Evolutionary conservation across 2,888 invertebrate genomes (phyloP), one percentile per base, ranked within the genome.

Genomic region (Chrysodeixis includens): DNA sequence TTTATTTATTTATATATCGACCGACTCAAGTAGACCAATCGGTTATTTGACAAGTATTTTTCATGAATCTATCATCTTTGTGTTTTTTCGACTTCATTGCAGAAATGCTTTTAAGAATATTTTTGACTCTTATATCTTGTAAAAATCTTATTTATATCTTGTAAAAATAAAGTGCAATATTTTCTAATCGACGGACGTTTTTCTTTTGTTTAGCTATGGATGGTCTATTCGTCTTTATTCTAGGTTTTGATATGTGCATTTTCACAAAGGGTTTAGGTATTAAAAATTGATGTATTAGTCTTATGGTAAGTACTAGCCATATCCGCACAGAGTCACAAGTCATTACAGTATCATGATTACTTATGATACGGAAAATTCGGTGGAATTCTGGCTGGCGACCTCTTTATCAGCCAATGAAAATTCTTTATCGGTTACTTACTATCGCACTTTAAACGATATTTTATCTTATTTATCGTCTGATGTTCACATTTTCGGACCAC

Each of bases 371-470:
- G 66, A 69, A 60, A 79, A 69, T 64, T 74, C 60, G 58, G 30
- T 59, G 26, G 55, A 58, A 69, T 58, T 64, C 66, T 64, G 66
- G 54, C 60, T 64, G 55, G 63, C 71, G 68, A 74, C 70, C 78
- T 67, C 56, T 74, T 64, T 78, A 84, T 81, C 79, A 69, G 60
- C 57, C 40, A 69, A 82, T 76, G 80, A 76, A 83, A 76, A 58
- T 56, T 75, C 64, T 67, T 79, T 83, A 82, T 83, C 83, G 75
- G 78, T 78, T 81, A 82, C 64, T 61, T 60, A 66, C 73, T 85
- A 86, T 86, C 85, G 63, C 79, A 82, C 59, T 83, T 82, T 79
- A 82, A 82, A 83, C 73, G 75, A 20, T 70, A 75, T 82, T 78
- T 83, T 84, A 85, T 84, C 82, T 62, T 59, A 62, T 63, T 74